Base-by-base conservation (phyloP, 2,888 invertebrate genomes). In the Agrotis segetum region DNA sequence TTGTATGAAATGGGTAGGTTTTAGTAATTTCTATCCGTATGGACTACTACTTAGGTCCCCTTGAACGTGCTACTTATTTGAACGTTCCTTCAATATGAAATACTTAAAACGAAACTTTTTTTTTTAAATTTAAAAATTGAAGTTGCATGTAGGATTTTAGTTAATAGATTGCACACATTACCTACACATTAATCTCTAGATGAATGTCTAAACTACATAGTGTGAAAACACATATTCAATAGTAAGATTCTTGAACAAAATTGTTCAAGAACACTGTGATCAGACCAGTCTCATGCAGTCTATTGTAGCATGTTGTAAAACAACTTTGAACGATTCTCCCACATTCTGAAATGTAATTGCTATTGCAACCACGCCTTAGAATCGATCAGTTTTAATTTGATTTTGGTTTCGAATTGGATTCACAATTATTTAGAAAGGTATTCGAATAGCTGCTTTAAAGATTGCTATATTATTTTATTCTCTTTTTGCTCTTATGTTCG, bases 401-500 rank as follows among this genome's bases (percentile, higher is more conserved):
- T 73, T 62, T 46, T 16, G 3, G 21, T 59, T 64, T 19, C 21
- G 44, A 34, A n/a, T 53, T 46, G 16, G 49, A 66, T 53, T 47
- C 47, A 17, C 40, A 40, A 55, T 47, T 6, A 56, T 67, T 52
- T n/a, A 60, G 44, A 71, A 50, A 34, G 6, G 49, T 21, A 61
- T 67, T 55, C 24, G 17, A 49, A 67, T 50, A 52, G 34, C 50
- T 7, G 50, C 19, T 62, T 50, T 19, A 55, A 47, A 62, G 62
- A 47, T 68, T 68, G 55, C 21, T 67, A 64, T 67, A 55, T 46
- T 62, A 59, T 16, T 40, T 59, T 68, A 61, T 62, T 77, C 63
- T 68, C 53, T 65, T 74, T 68, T 79, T 66, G 59, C 21, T 74
- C 68, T 79, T 74, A 66, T 78, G 74, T 52, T 66, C 62, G 62